Base-by-base conservation (phyloP, 2,888 invertebrate genomes). In the Drosophila mimica region DNA sequence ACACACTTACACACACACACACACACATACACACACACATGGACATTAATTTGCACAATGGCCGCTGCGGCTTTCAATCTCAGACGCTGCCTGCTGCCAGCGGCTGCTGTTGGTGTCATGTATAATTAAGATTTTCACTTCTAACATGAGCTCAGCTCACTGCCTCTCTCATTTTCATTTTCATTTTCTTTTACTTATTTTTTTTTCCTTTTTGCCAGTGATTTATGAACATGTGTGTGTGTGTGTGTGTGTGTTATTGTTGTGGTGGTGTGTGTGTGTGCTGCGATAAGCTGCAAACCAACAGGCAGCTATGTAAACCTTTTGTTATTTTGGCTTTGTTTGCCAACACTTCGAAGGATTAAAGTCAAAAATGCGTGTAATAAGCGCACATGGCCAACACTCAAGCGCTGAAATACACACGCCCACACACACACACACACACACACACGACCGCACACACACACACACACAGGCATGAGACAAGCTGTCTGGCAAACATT, bases 351-450 rank as follows among this genome's bases (percentile, higher is more conserved):
- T 76, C 70, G 74, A 74, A 86, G 87, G 87, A 87, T 87, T 87
- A 87, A 85, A 88, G 87, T 89, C 89, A 90, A 88, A 90, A 88
- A 89, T 84, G 90, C 90, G 89, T 90, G 89, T 86, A 90, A 88
- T 90, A 83, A 82, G 84, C 83, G 87, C 81, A 89, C 76, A 86
- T 86, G 81, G 83, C 63, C 54, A 57, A 77, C 70, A 74, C 80
- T 80, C 70, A 79, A 74, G 72, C 65, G 36, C 52, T 66, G 49
- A 72, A 62, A 80, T 52, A 70, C 68, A 68, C 69, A 53, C 67
- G 31, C 60, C 58, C 51, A 8, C 20, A 54, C 25, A 57, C 30
- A 65, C 52, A 60, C 63, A 71, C 40, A 73, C 46, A 49, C 58
- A 70, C 36, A 73, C 40, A 46, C 31, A 56, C 36, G 11, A 20